These are phyloP conservation scores for Bemisia tabaci DNA, from an alignment of 1,140 invertebrate genomes.

Conservation along the genomic window DNA sequence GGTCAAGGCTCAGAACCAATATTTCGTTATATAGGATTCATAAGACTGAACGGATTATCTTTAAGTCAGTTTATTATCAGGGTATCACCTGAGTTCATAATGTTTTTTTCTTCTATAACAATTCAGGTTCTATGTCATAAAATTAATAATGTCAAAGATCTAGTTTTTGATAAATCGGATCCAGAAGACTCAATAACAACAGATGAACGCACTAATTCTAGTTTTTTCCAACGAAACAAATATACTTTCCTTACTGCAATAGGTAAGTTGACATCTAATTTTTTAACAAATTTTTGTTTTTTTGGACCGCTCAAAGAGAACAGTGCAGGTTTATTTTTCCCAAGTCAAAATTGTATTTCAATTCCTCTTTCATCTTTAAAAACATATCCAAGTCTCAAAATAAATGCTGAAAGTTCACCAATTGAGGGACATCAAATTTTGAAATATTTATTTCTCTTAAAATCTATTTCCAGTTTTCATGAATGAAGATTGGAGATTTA, in stretches of 20 bases:
- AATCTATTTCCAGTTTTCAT: no score
- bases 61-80: conserved; percentile 1
- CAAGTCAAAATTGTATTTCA: no score
- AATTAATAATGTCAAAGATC: not conserved
- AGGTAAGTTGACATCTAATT: conserved; percentile 12
- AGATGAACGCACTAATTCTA: not conserved
- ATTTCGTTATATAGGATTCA: conserved; percentile 10
- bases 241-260: conserved; percentile 16
- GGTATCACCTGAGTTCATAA: conserved; percentile 5
- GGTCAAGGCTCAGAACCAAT: conserved; percentile 1
- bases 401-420: no score
- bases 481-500: no score
- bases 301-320: conserved; percentile 6
- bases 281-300: conserved; percentile 2
- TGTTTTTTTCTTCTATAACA: conserved; percentile 5
- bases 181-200: conserved; percentile 11
- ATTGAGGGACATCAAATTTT: no score
- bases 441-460: no score
- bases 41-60: conserved; percentile 2
- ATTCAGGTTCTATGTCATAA: conserved; percentile 3
- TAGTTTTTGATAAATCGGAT: conserved; percentile 6
- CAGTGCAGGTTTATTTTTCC: no score
- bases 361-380: no score
- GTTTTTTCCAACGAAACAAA: conserved; percentile 10
- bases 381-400: no score